Evolutionary conservation across 2,888 invertebrate species (phyloP), one percentile per base, ranked within the genome.

Genomic region (Amphiduros pacificus): DNA sequence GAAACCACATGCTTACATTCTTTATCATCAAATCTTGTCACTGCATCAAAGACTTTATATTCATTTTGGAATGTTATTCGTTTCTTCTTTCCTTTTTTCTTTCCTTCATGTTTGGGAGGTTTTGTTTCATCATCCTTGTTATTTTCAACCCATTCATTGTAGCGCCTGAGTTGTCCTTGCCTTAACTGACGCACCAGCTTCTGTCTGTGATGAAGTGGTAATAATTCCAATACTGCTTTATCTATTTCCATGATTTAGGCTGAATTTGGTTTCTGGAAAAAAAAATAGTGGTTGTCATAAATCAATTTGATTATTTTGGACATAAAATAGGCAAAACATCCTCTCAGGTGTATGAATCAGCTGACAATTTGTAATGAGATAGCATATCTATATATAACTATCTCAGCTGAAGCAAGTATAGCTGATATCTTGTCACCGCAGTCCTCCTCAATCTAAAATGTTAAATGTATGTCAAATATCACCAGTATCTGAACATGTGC

Each of bases 141-240:
- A n/a, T n/a, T n/a, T n/a, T n/a, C n/a, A 11, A 68, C 58, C 62
- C 70, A 68, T 48, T 65, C 63, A 6, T 70, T 36, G 55, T 71
- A 72, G n/a, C 66, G 64, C 56, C 71, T 59, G 24, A 73, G 68
- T 63, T 74, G 74, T 64, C 66, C 67, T 52, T 73, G 72, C 20
- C 74, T 59, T 14, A 73, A 65, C 61, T 74, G 73, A 40, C 65
- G 55, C 31, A 65, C 66, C 4, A 73, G 60, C 58, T 71, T 71
- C 52, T 68, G 70, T 49, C 73, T 54, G 24, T 74, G 70, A 14
- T 67, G 67, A 4, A 65, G 55, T 0, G 74, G 70, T 26, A 74
- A 63, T 20, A 67, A 66, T 9, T 71, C 64, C 29, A 73, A 50
- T 11, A 73, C 61, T 20, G 71, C 64, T 55, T 68, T 67, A 52